Conservation (phyloP, 1,140 invertebrate genomes). For the Brachionus angularis region DNA sequence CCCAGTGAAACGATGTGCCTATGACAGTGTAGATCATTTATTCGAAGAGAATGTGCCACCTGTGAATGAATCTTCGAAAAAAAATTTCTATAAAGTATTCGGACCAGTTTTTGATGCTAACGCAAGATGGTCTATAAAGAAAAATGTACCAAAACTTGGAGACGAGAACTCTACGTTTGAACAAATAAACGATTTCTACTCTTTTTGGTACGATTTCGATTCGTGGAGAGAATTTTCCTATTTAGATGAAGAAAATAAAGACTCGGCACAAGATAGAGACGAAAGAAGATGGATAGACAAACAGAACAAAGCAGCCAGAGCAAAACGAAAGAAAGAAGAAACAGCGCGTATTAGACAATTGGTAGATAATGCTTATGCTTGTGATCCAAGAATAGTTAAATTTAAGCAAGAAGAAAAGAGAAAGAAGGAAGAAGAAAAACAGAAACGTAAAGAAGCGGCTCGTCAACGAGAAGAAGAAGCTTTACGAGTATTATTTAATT, state of each 20-base stretch:
- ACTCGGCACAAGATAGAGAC: conserved; percentile 87
- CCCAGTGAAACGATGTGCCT: conserved; percentile 74
- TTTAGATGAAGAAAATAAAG: conserved; percentile 95
- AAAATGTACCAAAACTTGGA: conserved; percentile 78
- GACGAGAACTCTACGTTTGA: conserved; percentile 64
- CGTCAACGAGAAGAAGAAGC: conserved; percentile 34
- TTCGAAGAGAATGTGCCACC: conserved; percentile 84
- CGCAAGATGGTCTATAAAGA: conserved; percentile 80
- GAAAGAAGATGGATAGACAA: conserved; percentile 95
- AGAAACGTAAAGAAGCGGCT: conserved; percentile 78
- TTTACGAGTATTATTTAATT: conserved; percentile 38
- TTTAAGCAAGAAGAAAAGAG: conserved; percentile 93
- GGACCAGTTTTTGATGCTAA: conserved; percentile 77
- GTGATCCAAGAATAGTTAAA: conserved; percentile 81
- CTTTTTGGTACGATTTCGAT: conserved; percentile 82
- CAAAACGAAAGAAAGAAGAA: conserved; percentile 92
- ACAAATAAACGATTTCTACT: conserved; percentile 62
- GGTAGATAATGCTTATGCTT: conserved; percentile 83
- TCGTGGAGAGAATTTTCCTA: conserved; percentile 99
- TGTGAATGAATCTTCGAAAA: conserved; percentile 67
- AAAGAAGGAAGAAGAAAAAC: conserved; percentile 78
- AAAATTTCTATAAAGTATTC: conserved; percentile 79
- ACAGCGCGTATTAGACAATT: conserved; percentile 78
- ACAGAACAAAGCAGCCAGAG: conserved; percentile 83
- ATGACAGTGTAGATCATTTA: conserved; percentile 89